Base-by-base conservation (phyloP, 2,888 invertebrate genomes). In the Drosophila algonquin region DNA sequence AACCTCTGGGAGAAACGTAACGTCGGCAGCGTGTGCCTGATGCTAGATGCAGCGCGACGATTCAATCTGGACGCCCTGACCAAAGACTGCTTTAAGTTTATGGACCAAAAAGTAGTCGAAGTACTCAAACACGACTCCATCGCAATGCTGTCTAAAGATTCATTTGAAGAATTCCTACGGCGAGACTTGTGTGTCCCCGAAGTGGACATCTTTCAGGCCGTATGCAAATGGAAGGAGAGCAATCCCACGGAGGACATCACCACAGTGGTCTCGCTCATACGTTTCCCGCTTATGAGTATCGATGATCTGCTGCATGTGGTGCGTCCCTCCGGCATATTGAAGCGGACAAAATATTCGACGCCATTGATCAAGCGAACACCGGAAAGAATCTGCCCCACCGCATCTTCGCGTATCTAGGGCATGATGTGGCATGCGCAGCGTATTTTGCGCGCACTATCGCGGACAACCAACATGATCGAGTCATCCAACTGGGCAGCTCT, bases 101-200 rank as follows among this genome's bases (percentile, higher is more conserved):
- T 98, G 92, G 99, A 99, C 92, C 94, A 95, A 76, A 96, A 98
- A 92, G 98, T 99, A 0, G 92, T 93, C 0, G 96, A 97, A 60
- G 95, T 99, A 46, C 94, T 99, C 51, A 93, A 94, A 64, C 96
- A 97, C 81, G 97, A 97, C 74, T 94, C 96, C 5, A 98, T 99
- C 91, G 93, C 96, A 32, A 95, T 95, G 87, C 93, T 99, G 10
- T 98, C 98, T 54, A 95, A 96, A 88, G 92, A 92, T 99, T n/a
- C n/a, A n/a, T n/a, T n/a, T 61, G 95, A 96, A 88, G 96, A 97
- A 90, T 94, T 99, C 9, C 93, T 99, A 40, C 95, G 95, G 58
- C 94, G 99, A 56, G 97, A 99, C 8, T 99, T 99, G 93, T 99
- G 97, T 93, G 98, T 98, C 0, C 96, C 96, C 0, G 99, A 99